Percentiles rank a stretch among this genome's conserved stretches.
Conservation (phyloP, 2,888 invertebrate species). For the Perithous albicinctus region DNA sequence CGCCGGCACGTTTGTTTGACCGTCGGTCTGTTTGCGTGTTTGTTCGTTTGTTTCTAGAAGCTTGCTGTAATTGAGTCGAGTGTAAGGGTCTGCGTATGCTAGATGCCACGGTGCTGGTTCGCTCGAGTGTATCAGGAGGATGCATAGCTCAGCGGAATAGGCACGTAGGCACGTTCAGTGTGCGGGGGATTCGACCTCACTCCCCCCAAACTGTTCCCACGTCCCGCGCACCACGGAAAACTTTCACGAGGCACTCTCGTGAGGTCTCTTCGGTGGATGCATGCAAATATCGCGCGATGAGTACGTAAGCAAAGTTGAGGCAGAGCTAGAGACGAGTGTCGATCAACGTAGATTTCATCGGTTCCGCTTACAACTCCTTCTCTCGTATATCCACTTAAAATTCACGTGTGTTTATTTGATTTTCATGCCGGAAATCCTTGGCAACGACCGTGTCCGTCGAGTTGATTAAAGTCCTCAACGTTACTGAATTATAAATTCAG, state of each 20-base stretch:
- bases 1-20: constrained; percentile 67
- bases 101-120: constrained; percentile 41
- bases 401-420: constrained; percentile 5
- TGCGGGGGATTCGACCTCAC: not conserved
- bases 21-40: constrained; percentile 70
- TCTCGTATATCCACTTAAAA: no score
- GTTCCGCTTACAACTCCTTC: constrained; percentile 2
- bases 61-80: constrained; percentile 77
- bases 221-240: constrained; percentile 40
- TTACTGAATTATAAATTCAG: constrained; percentile 6
- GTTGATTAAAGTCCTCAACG: not conserved
- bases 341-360: constrained; percentile 13
- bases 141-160: constrained; percentile 39
- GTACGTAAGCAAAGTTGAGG: constrained; percentile 17
- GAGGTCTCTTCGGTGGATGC: constrained; percentile 15
- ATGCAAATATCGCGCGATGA: constrained; percentile 46
- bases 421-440: not conserved
- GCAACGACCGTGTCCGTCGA: not conserved
- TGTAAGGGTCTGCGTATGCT: constrained; percentile 47
- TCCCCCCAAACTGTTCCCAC: no score
- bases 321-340: constrained; percentile 3
- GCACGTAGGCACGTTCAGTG: constrained; percentile 42
- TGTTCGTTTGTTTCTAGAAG: constrained; percentile 71
- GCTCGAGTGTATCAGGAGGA: constrained; percentile 45
- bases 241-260: constrained; percentile 31